phyloP scores from a whole-genome alignment of 2,797 vertebrate species.

The Somateria mollissima region DNA sequence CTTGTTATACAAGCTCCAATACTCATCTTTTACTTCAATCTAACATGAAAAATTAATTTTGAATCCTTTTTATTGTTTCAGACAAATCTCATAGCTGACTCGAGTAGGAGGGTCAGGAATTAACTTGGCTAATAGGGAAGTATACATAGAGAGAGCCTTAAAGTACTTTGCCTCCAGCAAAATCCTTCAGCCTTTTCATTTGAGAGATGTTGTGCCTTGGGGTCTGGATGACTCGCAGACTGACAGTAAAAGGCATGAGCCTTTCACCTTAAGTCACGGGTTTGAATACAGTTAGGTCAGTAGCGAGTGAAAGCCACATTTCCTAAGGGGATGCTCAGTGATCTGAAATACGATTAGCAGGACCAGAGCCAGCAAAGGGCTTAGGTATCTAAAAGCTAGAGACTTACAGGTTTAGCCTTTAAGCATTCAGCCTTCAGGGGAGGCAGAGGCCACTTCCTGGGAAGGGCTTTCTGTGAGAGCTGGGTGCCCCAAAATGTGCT shows the following conservation, averaged over 20 bases:
- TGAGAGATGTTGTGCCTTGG: conserved; percentile 5
- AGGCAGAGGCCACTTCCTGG: not conserved
- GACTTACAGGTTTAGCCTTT: not conserved
- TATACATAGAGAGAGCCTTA: not conserved
- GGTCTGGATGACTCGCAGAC: not conserved
- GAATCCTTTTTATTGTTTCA: not conserved
- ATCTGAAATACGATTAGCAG: not conserved
- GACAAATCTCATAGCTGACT: not conserved
- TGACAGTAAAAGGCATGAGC: not conserved
- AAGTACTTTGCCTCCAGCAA: not conserved
- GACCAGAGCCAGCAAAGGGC: not conserved
- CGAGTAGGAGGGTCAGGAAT: conserved; percentile 16
- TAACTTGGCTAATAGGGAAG: conserved; percentile 19
- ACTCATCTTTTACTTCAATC: not conserved
- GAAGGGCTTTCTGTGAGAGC: not conserved
- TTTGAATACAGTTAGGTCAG: not conserved
- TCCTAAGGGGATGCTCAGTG: not conserved
- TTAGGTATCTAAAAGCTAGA: not conserved
- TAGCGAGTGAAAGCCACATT: not conserved
- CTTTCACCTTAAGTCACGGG: not conserved
- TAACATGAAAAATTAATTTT: not conserved
- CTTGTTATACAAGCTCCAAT: not conserved
- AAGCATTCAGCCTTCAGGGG: not conserved
- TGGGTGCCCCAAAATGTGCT: rapidly evolving
- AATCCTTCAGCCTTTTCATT: not conserved